phyloP scores from a whole-genome alignment of 1,140 invertebrate species.

The Danaus plexippus region DNA sequence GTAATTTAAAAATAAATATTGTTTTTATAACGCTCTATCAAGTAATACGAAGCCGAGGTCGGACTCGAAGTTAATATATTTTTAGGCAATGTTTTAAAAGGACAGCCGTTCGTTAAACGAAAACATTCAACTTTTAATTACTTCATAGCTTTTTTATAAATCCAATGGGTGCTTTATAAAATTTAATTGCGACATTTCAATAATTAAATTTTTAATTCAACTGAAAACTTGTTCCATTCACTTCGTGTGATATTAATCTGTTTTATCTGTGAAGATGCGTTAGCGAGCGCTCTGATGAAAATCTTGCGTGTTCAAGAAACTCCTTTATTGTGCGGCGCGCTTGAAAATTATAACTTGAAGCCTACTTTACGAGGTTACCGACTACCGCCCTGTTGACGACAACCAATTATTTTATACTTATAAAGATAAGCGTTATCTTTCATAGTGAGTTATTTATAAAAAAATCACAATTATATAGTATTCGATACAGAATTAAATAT shows the following conservation, averaged over 20 bases:
- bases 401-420: too few species aligned
- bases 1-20: background rate
- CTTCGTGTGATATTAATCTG: conserved; percentile 4
- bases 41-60: background rate
- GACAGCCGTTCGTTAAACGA: too few species aligned
- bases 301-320: conserved; percentile 14
- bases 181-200: conserved; percentile 1
- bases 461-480: too few species aligned
- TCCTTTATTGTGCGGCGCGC: conserved; percentile 14
- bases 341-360: conserved; percentile 15
- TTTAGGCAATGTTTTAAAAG: background rate
- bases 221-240: background rate
- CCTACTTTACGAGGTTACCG: conserved; percentile 22
- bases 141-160: too few species aligned
- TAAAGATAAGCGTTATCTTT: too few species aligned
- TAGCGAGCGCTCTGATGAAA: conserved; percentile 6
- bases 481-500: too few species aligned
- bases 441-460: too few species aligned
- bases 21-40: background rate
- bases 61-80: conserved; percentile 1
- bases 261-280: conserved; percentile 6
- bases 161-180: conserved; percentile 1
- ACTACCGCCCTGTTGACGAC: conserved; percentile 29
- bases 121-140: too few species aligned
- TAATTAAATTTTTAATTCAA: conserved; percentile 10